Base-by-base conservation (phyloP, 2,113 vertebrate genomes). In the sheep (Ovis aries) region DNA sequence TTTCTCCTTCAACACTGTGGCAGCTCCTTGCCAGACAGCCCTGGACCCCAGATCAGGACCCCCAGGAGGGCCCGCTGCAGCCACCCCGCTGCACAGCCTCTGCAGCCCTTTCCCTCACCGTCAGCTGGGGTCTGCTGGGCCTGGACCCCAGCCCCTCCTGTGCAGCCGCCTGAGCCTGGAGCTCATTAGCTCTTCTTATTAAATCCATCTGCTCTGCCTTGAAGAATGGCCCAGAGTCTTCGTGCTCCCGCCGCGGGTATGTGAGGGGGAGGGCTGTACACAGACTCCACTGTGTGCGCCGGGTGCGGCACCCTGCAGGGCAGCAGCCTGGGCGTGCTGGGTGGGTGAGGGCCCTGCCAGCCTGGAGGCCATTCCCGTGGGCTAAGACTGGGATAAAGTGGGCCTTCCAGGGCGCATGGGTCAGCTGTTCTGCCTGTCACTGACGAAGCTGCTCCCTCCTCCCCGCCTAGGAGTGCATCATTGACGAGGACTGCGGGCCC, bases 401-500 rank as follows among this genome's bases (percentile, higher is more conserved):
- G 17, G 36, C n/a, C 17, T 80, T 80, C 33, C 23, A 0, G 55
- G 92, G 48, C 11, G 0, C 29, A 0, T 13, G 40, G 77, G 48
- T 23, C 52, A 29, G 50, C 36, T 19, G 45, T 7, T 14, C 19
- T 50, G 40, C 8, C 2, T 31, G 12, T 55, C 59, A 13, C 57
- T 55, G 59, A 94, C 0, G 0, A 15, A 40, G 36, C 7, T 4
- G 14, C 36, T 45, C 29, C 19, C 43, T 7, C n/a, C 83, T 16
- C 88, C 90, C 60, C 55, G 2, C 43, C 6, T 94, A 99, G 99
- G 99, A 99, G 60, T 99, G 99, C 57, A 99, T 99, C 95, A 99
- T 99, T 40, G 99, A 99, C 0, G 99, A 99, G 94, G 99, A 99
- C 98, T 99, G 99, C 43, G 99, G 99, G 33, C 98, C 97, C 13